Conservation (phyloP, 1,140 invertebrate genomes). For the Latrodectus geometricus region DNA sequence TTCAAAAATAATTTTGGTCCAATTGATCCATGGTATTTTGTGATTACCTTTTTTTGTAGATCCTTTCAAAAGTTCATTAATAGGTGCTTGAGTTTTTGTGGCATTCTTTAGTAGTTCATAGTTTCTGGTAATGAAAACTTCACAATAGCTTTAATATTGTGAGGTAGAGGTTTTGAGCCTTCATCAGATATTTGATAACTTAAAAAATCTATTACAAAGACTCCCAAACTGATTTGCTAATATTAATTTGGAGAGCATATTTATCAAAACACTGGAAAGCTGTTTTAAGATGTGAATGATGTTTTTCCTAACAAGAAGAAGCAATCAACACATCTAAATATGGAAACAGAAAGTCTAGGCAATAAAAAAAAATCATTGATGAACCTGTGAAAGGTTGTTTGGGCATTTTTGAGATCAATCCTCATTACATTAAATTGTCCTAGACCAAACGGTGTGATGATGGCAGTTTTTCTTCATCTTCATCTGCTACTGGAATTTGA, state of each 20-base stretch:
- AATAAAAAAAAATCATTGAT: neutral
- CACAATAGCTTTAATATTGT: slow-evolving; percentile 67
- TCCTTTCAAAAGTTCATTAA: slow-evolving; percentile 18
- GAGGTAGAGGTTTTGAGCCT: slow-evolving; percentile 63
- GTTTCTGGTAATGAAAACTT: slow-evolving; percentile 66
- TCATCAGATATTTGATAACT: slow-evolving; percentile 65
- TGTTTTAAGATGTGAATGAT: neutral
- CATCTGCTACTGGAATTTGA: no score
- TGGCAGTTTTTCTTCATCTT: neutral
- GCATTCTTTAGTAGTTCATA: slow-evolving; percentile 66
- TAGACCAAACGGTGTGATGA: neutral
- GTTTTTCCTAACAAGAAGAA: neutral
- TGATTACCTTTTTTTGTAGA: neutral
- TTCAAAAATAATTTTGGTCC: neutral
- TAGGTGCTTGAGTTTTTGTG: slow-evolving; percentile 42
- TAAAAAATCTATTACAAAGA: slow-evolving; percentile 62
- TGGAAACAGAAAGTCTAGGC: neutral
- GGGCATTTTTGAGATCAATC: neutral
- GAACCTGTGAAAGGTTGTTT: neutral
- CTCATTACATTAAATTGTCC: neutral
- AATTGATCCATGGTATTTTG: no score
- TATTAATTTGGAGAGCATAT: neutral
- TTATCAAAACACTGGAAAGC: neutral
- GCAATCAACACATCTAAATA: slow-evolving; percentile 5
- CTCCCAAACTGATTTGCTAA: slow-evolving; percentile 5